phyloP scores from a whole-genome alignment of 2,797 vertebrate species.

The Alcedo quadribrachys region DNA sequence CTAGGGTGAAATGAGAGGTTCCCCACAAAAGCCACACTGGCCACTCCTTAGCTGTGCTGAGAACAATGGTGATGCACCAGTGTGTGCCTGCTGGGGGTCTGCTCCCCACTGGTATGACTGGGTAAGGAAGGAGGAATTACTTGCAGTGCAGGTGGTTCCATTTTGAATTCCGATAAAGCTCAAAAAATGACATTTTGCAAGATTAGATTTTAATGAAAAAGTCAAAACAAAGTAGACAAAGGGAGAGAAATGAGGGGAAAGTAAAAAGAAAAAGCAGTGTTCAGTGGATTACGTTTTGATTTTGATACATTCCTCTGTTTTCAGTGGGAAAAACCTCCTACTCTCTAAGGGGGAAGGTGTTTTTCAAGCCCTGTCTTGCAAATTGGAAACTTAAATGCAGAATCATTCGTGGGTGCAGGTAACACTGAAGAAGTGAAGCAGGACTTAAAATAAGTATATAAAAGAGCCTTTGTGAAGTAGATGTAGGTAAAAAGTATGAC shows the following conservation, averaged over 20 bases:
- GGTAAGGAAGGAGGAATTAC: not conserved
- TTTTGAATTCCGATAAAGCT: not conserved
- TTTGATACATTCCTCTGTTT: slow-evolving; percentile 18
- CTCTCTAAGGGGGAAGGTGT: not conserved
- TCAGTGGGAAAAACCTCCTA: not conserved
- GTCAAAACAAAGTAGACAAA: not conserved
- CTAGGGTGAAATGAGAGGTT: accelerated
- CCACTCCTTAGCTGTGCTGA: accelerated
- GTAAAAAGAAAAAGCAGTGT: accelerated
- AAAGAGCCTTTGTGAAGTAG: not conserved
- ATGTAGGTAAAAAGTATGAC: not conserved
- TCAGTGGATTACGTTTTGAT: not conserved
- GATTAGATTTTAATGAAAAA: not conserved
- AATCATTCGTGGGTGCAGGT: not conserved
- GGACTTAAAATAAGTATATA: not conserved
- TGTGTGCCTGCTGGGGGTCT: accelerated
- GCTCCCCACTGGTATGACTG: not conserved
- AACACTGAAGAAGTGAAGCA: not conserved
- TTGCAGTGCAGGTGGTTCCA: not conserved
- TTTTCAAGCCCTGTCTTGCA: not conserved
- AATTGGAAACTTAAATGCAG: not conserved
- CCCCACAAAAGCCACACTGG: not conserved
- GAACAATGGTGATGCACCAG: not conserved
- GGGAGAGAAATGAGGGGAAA: not conserved
- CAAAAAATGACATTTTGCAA: not conserved